Base-by-base conservation (phyloP, 2,888 invertebrate species). In the Deroplatys truncata region DNA sequence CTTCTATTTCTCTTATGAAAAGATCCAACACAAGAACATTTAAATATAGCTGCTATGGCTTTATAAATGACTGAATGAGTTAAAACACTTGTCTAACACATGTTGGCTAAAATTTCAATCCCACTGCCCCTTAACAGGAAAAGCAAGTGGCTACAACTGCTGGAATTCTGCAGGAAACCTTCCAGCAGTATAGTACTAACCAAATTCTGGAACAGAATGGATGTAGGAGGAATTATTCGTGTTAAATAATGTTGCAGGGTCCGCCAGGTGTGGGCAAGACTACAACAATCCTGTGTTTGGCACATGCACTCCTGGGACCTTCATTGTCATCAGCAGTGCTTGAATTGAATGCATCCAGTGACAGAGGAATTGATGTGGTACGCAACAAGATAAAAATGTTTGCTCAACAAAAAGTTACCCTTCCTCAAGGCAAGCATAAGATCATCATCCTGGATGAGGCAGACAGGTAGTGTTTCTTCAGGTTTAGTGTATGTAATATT, bases 331-430 rank as follows among this genome's bases (percentile, higher is more conserved):
- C 99, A 91, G 99, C 98, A n/a, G 99, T 99, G 5, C 94, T 99
- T 0, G 99, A 99, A 94, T 94, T 99, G 88, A 99, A 99, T 93
- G 99, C 99, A 0, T 99, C 99, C 0, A 99, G 99, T 93, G 99
- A 99, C 92, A 96, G 99, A 92, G 99, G 99, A 83, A 99, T 99
- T 91, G 99, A 99, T 93, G 98, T 99, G 16, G 99, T 99, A 0
- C 95, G 99, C 88, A 99, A 99, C 93, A 99, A 99, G 94, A 99
- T 99, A 82, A 99, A 99, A 94, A 98, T 98, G 97, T 99, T 99
- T 94, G 99, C 99, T 0, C 99, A 99, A 92, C 98, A 98, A 93
- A 98, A 97, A 94, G 98, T 99, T 0, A 99, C 99, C 0, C 93
- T 99, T 86, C 98, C 99, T 0, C 94, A 96, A 28, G 98, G 98